Conservation (phyloP, 1,140 invertebrate genomes). For the Caenorhabditis inopinata region DNA sequence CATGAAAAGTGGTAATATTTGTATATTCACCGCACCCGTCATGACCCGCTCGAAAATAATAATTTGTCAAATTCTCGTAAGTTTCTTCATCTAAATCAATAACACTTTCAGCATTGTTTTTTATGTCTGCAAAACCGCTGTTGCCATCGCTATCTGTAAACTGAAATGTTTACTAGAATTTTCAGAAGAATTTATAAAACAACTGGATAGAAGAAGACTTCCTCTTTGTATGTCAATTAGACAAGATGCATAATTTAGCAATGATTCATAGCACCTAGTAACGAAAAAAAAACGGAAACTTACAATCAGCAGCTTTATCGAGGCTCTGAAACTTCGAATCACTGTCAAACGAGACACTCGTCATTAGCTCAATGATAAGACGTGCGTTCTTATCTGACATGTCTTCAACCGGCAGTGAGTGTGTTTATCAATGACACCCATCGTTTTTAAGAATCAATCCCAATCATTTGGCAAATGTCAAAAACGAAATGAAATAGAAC, state of each 20-base stretch:
- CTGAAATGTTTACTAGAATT: not conserved
- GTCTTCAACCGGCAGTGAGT: not conserved
- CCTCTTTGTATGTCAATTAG: too few species aligned
- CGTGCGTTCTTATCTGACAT: not conserved
- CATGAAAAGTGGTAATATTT: conserved; percentile 36
- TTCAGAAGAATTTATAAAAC: too few species aligned
- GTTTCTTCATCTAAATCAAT: conserved; percentile 6
- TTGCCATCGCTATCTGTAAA: not conserved
- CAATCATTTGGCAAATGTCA: not conserved
- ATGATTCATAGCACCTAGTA: too few species aligned
- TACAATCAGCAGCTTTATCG: not conserved
- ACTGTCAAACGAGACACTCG: conserved; percentile 22
- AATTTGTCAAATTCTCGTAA: conserved; percentile 4
- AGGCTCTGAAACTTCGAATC: conserved; percentile 1
- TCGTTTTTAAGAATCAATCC: not conserved
- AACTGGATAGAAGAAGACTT: too few species aligned
- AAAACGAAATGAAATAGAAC: not conserved
- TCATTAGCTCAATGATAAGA: conserved; percentile 30
- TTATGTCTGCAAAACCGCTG: not conserved
- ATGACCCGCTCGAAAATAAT: conserved; percentile 22
- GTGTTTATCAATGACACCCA: conserved; percentile 24
- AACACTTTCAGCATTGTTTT: not conserved
- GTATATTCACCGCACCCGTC: conserved; percentile 25
- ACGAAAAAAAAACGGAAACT: not conserved
- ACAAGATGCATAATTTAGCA: too few species aligned